Percentiles rank a stretch among this genome's conserved stretches.
Evolutionary conservation across 2,888 invertebrate species (phyloP).

Genomic region (Diaphora mendica): DNA sequence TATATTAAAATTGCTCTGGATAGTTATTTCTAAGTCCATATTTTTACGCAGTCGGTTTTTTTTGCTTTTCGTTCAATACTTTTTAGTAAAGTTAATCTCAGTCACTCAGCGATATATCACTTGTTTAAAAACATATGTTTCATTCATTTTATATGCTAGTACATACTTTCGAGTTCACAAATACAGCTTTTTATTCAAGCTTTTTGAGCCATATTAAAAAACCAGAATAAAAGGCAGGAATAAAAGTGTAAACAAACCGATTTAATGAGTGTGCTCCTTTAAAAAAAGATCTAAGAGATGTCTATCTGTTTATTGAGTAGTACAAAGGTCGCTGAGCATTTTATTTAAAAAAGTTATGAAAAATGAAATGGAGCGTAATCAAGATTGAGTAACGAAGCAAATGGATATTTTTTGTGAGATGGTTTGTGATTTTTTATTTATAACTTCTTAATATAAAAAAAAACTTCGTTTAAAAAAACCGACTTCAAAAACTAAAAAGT

Average conservation of each 20-base stretch:
- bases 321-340: constrained; percentile 8
- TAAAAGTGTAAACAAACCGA: neutral
- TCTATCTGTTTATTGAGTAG: constrained; percentile 8
- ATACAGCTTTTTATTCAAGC: neutral
- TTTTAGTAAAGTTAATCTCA: neutral
- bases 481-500: too few species aligned
- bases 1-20: too few species aligned
- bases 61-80: neutral
- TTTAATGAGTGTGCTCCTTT: neutral
- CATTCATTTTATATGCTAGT: neutral
- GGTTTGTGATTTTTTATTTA: neutral
- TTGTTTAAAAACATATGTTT: neutral
- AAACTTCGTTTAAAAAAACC: too few species aligned
- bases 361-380: constrained; percentile 6
- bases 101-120: neutral
- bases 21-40: neutral
- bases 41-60: neutral
- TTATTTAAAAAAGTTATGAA: constrained; percentile 1
- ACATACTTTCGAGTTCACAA: neutral
- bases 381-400: neutral
- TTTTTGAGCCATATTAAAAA: neutral
- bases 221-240: neutral
- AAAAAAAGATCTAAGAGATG: constrained; percentile 2
- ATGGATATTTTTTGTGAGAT: neutral
- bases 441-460: neutral